Conservation (phyloP, 2,888 invertebrate species). For the Melanchra persicariae region DNA sequence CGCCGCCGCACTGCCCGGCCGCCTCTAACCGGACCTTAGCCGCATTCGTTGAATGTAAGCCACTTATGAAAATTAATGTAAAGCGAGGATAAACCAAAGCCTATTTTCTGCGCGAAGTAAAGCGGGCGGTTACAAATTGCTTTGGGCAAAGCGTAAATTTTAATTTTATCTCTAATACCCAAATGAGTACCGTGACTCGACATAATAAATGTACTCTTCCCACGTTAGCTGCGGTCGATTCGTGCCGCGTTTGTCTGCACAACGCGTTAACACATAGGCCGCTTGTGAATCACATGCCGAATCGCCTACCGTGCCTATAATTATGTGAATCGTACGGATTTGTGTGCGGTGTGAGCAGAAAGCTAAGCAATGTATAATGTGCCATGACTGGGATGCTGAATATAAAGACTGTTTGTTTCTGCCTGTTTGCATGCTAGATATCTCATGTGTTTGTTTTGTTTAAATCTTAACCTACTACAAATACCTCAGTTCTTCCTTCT, state of each 20-base stretch:
- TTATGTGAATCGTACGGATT: slow-evolving; percentile 49
- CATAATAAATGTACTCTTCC: slow-evolving; percentile 90
- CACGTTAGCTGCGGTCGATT: slow-evolving; percentile 85
- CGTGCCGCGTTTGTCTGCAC: slow-evolving; percentile 65
- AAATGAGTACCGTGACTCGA: slow-evolving; percentile 90
- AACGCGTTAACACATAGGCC: slow-evolving; percentile 64
- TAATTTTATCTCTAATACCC: slow-evolving; percentile 91
- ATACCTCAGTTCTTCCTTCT: background rate
- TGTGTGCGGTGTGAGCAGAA: slow-evolving; percentile 48
- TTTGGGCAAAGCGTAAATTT: slow-evolving; percentile 91
- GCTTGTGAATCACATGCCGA: slow-evolving; percentile 66
- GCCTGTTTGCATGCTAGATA: background rate
- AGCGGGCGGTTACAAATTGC: slow-evolving; percentile 90
- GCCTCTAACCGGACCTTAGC: slow-evolving; percentile 68
- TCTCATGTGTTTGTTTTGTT: background rate
- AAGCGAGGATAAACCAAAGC: slow-evolving; percentile 89
- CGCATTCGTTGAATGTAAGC: slow-evolving; percentile 83
- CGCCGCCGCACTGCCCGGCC: slow-evolving; percentile 9
- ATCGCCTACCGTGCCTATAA: slow-evolving; percentile 51
- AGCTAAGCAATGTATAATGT: slow-evolving; percentile 30
- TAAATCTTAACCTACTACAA: background rate
- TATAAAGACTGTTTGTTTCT: slow-evolving; percentile 8
- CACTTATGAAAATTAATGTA: slow-evolving; percentile 90
- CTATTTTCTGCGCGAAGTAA: slow-evolving; percentile 89
- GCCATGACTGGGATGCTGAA: slow-evolving; percentile 1